Evolutionary conservation across 2,797 vertebrate genomes (phyloP).

Genomic region (Sorex maritimensis): DNA sequence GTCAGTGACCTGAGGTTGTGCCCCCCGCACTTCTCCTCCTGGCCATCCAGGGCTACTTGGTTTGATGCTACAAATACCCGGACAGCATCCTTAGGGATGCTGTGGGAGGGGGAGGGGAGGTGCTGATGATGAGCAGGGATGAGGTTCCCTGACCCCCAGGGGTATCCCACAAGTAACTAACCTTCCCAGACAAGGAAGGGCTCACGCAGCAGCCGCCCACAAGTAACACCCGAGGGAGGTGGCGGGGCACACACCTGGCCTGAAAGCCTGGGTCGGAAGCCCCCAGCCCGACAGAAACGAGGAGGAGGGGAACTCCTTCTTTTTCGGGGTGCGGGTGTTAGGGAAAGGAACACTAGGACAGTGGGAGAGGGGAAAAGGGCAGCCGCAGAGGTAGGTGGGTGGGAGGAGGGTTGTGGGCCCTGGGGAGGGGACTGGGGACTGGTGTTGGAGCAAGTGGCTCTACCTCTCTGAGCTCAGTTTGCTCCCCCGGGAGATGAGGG

Average conservation of each 20-base stretch:
- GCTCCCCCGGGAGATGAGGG: not conserved
- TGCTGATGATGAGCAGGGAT: not conserved
- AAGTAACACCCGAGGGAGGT: not conserved
- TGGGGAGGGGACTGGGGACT: too few relatives aligned
- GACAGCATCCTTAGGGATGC: not conserved
- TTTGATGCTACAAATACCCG: slow-evolving; percentile 21
- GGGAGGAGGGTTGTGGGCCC: too few relatives aligned
- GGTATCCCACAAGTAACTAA: not conserved
- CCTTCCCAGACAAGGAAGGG: not conserved
- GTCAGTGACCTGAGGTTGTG: not conserved
- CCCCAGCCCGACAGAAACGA: not conserved
- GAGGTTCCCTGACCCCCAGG: not conserved
- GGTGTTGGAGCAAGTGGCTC: not conserved
- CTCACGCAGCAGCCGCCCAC: not conserved
- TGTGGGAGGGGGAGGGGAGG: not conserved
- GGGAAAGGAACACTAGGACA: too few relatives aligned
- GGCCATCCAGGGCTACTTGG: not conserved
- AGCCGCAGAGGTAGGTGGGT: too few relatives aligned
- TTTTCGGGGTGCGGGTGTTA: too few relatives aligned
- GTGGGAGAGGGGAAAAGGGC: too few relatives aligned
- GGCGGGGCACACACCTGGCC: not conserved
- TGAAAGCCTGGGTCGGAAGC: not conserved
- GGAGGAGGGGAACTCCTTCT: too few relatives aligned
- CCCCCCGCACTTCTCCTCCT: not conserved
- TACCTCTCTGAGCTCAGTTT: slow-evolving; percentile 14